Conservation (phyloP, 2,888 invertebrate genomes). For the Frankliniella fusca region DNA sequence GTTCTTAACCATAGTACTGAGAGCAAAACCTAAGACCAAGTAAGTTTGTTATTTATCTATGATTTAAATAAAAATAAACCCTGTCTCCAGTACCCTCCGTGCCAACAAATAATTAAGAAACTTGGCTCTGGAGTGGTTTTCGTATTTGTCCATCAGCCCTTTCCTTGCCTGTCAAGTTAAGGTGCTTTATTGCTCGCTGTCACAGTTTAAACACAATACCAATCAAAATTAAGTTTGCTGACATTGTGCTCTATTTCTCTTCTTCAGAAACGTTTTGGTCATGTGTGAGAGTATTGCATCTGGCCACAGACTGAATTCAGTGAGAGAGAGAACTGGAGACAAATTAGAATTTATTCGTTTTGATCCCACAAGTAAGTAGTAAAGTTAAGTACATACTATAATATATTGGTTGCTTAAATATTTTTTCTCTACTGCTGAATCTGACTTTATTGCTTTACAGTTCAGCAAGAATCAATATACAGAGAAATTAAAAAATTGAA, state of each 20-base stretch:
- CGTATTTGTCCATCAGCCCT: too few relatives aligned
- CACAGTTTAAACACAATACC: too few relatives aligned
- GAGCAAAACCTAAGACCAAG: constrained; percentile 5
- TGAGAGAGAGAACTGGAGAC: constrained; percentile 70
- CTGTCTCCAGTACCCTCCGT: too few relatives aligned
- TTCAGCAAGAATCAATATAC: constrained; percentile 61
- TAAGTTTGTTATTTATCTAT: not conserved
- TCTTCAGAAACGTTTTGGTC: constrained; percentile 69
- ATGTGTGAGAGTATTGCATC: constrained; percentile 72
- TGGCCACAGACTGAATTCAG: constrained; percentile 63
- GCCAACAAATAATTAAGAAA: too few relatives aligned
- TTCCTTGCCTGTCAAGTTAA: too few relatives aligned
- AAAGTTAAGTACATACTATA: not conserved
- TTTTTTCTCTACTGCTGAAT: not conserved
- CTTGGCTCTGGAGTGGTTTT: too few relatives aligned
- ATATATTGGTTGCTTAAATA: not conserved
- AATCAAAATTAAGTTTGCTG: constrained; percentile 48
- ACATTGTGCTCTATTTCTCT: constrained; percentile 31
- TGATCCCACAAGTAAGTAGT: constrained; percentile 74
- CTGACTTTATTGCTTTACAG: constrained; percentile 53
- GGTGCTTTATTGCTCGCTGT: too few relatives aligned
- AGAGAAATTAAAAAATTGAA: constrained; percentile 72
- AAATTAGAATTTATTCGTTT: constrained; percentile 70
- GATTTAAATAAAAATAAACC: not conserved
- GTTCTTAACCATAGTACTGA: not conserved